Evolutionary conservation across 2,888 invertebrate genomes (phyloP), one percentile per base, ranked within the genome.

Genomic region (Leptarthrus brevirostris): DNA sequence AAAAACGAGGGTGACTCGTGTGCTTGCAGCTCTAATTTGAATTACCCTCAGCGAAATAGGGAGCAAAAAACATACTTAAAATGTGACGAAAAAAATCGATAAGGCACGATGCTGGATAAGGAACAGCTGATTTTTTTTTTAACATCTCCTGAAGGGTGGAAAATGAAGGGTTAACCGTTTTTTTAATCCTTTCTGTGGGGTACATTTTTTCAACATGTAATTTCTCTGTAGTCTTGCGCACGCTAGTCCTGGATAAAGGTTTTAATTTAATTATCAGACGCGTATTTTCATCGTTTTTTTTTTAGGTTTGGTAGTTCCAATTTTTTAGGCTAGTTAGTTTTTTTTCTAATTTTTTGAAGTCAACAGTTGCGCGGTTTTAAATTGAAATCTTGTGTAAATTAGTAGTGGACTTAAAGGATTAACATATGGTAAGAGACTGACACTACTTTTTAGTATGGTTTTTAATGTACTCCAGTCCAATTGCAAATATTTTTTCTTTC

Each of bases 111-210:
- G 64, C 40, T 64, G 64, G 24, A 20, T 49, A 6, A 24, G 64
- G 64, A 64, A 64, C 64, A 64, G 64, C 64, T 64, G 64, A 64
- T 64, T 64, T 64, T 64, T 64, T 64, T 47, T 4, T 64, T 16
- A 14, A 2, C 36, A 58, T 34, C 34, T 40, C 14, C 14, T 18
- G 24, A 16, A 44, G 64, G 64, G 24, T 64, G 44, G 16, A 64
- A 44, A 20, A 64, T 40, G 64, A 64, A 64, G 64, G 64, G 64
- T 64, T 64, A 64, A 64, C 12, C 12, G 24, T 47, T 64, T 64
- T 64, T 44, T 44, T 44, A 64, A 64, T 40, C 24, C 64, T 3
- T 61, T 40, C 22, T 61, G 64, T 40, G 64, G 64, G 40, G 47
- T 14, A 64, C 26, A 24, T 64, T 64, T 64, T 64, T 64, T 64